Evolutionary conservation across 2,797 vertebrate species (phyloP).

Genomic region (Poecilia gillii): DNA sequence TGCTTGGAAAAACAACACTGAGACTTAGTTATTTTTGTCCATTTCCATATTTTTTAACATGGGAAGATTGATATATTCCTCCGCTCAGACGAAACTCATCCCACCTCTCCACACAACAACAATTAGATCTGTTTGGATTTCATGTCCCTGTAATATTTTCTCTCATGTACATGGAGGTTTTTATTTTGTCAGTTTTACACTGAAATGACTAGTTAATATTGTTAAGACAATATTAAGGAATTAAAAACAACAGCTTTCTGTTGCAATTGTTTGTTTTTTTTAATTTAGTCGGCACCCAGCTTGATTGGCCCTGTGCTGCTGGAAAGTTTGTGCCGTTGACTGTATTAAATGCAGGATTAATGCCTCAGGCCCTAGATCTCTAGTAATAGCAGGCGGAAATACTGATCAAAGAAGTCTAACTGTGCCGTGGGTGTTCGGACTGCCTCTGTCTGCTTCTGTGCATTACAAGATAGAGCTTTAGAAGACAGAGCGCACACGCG

Average conservation of each 20-base stretch:
- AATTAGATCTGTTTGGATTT: background rate
- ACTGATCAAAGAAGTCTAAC: constrained; percentile 79
- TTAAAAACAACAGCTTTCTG: background rate
- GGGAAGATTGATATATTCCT: background rate
- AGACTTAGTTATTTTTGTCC: background rate
- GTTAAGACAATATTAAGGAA: background rate
- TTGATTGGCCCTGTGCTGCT: constrained; percentile 50
- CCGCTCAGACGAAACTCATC: background rate
- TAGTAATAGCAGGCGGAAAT: constrained; percentile 75
- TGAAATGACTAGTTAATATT: background rate
- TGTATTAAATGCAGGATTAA: constrained; percentile 77
- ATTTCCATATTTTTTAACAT: background rate
- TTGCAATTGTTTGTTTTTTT: constrained; percentile 19
- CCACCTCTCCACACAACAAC: background rate
- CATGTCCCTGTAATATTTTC: background rate
- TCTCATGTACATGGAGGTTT: background rate
- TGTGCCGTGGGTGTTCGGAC: constrained; percentile 72
- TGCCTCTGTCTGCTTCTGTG: constrained; percentile 71
- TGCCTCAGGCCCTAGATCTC: constrained; percentile 70
- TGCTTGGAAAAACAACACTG: background rate
- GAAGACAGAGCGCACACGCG: constrained; percentile 38
- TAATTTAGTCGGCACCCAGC: constrained; percentile 30
- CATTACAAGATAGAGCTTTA: constrained; percentile 62
- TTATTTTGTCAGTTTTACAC: background rate
- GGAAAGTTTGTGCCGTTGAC: constrained; percentile 67